Evolutionary conservation across 2,888 invertebrate species (phyloP).

Genomic region (Agonum fuliginosum): DNA sequence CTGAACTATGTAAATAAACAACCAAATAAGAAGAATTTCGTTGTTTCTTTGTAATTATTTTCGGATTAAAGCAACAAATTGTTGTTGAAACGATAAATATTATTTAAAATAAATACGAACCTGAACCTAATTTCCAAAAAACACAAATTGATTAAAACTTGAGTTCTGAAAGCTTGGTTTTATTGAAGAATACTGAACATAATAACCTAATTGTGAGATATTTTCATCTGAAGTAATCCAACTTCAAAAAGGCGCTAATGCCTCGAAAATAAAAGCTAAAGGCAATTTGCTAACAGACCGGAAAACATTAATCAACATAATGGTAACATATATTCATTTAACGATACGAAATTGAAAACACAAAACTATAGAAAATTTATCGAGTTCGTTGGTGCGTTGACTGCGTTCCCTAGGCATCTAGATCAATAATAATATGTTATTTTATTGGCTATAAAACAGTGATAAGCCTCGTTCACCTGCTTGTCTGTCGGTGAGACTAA

Average conservation of each 20-base stretch:
- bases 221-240: slow-evolving; percentile 6
- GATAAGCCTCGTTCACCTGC: slow-evolving; percentile 52
- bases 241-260: background rate
- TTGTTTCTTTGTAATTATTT: too few species aligned
- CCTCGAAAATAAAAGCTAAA: slow-evolving; percentile 22
- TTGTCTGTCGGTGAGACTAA: slow-evolving; percentile 11
- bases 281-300: slow-evolving; percentile 39
- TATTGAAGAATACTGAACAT: too few species aligned
- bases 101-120: too few species aligned
- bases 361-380: slow-evolving; percentile 50
- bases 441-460: slow-evolving; percentile 56
- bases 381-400: slow-evolving; percentile 14
- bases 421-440: slow-evolving; percentile 53
- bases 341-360: slow-evolving; percentile 53
- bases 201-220: background rate
- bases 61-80: too few species aligned
- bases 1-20: too few species aligned
- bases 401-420: slow-evolving; percentile 22
- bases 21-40: too few species aligned
- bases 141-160: too few species aligned
- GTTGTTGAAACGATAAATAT: too few species aligned
- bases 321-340: slow-evolving; percentile 51
- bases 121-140: too few species aligned
- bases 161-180: too few species aligned
- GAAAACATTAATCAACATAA: slow-evolving; percentile 55